Base-by-base conservation (phyloP, 1,140 invertebrate genomes). In the Cydia fagiglandana region DNA sequence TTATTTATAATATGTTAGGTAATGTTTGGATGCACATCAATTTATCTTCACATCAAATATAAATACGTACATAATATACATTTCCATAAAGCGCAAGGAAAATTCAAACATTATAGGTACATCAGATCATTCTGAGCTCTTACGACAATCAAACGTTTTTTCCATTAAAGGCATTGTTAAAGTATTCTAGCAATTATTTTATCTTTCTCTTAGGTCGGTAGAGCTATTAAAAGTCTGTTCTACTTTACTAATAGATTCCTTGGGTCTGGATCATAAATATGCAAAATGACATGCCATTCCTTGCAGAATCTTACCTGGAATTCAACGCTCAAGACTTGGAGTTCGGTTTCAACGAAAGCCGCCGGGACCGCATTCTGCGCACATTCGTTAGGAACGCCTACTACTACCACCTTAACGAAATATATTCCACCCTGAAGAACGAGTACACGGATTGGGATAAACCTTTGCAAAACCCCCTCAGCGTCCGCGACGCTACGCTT, bases 371-470 rank as follows among this genome's bases (percentile, higher is more conserved):
- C 64, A 97, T 98, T 80, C 94, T 98, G 80, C 94, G 97, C 76
- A 98, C 97, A 13, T 97, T 97, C 91, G 97, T 98, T 64, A 94
- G 97, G 53, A 98, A 98, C 89, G 96, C 96, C 56, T 98, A 97
- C 90, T 96, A 96, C 82, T 98, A 96, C 91, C 97, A 98, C 93
- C 94, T 97, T 75, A 97, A 98, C 91, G 97, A 98, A 91, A 98
- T 97, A 83, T 98, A 97, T 93, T 97, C 97, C 20, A 97, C 97
- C 38, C 93, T 98, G 73, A 96, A 97, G 91, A 98, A 98, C 88
- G 97, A 98, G 88, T 98, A 98, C 91, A 98, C 97, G 64, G 97
- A 98, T 88, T 98, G 97, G 97, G 97, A 97, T 86, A 95, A 96
- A 81, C 94, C 96, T 78, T 90, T 96, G 80, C 84, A 95, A 95